Conservation (phyloP, 1,140 invertebrate species). For the Dryas iulia region DNA sequence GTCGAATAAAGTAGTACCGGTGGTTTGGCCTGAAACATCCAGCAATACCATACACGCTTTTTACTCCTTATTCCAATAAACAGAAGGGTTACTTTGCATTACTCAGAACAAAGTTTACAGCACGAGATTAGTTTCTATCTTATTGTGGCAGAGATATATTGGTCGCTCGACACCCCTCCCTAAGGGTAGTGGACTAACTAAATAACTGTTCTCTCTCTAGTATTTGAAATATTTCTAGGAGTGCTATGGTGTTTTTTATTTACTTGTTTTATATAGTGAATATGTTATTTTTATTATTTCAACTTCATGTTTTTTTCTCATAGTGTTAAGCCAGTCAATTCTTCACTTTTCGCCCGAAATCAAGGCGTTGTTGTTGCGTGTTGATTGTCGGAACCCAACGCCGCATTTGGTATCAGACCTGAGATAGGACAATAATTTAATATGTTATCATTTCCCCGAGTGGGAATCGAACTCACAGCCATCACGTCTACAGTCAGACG, state of each 20-base stretch:
- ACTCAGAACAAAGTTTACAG: conserved; percentile 1
- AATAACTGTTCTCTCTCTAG: conserved; percentile 10
- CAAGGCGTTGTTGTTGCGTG: too few relatives aligned
- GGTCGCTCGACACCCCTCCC: conserved; percentile 25
- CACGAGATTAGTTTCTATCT: conserved; percentile 31
- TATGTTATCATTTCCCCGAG: too few relatives aligned
- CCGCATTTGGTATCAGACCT: too few relatives aligned
- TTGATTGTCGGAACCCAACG: too few relatives aligned
- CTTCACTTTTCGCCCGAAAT: too few relatives aligned
- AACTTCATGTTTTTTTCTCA: too few relatives aligned
- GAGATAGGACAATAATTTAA: too few relatives aligned
- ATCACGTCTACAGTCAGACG: too few relatives aligned
- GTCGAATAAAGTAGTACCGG: conserved; percentile 5
- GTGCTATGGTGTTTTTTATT: background rate
- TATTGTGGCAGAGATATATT: conserved; percentile 35
- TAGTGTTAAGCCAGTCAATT: too few relatives aligned
- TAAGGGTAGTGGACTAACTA: conserved; percentile 23
- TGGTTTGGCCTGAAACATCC: conserved; percentile 11
- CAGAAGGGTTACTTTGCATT: conserved; percentile 6
- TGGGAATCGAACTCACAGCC: too few relatives aligned
- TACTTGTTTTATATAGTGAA: background rate
- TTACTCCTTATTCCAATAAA: background rate
- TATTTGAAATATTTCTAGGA: background rate
- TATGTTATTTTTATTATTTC: background rate
- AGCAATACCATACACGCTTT: background rate